Conservation (phyloP, 2,888 invertebrate species). For the Miltochrista miniata region DNA sequence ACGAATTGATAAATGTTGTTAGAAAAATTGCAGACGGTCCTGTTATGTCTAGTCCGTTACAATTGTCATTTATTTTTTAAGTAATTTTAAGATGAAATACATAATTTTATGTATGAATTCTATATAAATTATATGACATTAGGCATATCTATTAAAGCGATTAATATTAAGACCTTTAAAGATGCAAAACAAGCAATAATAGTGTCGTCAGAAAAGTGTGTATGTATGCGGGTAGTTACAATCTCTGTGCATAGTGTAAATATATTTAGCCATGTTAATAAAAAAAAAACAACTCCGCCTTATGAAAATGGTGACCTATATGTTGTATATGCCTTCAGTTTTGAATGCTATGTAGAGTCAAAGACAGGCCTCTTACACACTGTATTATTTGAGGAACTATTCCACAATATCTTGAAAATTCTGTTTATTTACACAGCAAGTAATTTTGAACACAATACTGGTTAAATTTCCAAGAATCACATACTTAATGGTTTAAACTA, state of each 20-base stretch:
- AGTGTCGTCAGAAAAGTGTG: constrained; percentile 52
- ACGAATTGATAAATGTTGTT: constrained; percentile 38
- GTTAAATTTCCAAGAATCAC: no score
- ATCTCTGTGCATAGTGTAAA: constrained; percentile 80
- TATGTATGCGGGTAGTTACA: constrained; percentile 63
- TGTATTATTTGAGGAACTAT: constrained; percentile 21
- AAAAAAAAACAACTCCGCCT: constrained; percentile 67
- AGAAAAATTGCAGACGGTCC: constrained; percentile 64
- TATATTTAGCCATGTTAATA: constrained; percentile 61
- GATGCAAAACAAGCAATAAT: constrained; percentile 62
- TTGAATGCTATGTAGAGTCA: constrained; percentile 32
- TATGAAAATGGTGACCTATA: constrained; percentile 66
- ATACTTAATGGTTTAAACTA: no score
- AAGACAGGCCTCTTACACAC: constrained; percentile 30
- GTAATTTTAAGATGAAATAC: constrained; percentile 45
- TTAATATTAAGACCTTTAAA: constrained; percentile 29
- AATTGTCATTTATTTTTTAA: constrained; percentile 66
- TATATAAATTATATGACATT: constrained; percentile 45
- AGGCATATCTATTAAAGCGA: constrained; percentile 68
- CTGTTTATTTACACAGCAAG: no score
- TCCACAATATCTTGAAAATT: neutral
- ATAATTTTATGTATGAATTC: constrained; percentile 49
- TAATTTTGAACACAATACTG: no score
- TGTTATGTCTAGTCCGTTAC: constrained; percentile 71
- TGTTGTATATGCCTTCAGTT: constrained; percentile 39